Conservation (phyloP, 2,888 invertebrate species). For the Cyrtodaria siliqua region DNA sequence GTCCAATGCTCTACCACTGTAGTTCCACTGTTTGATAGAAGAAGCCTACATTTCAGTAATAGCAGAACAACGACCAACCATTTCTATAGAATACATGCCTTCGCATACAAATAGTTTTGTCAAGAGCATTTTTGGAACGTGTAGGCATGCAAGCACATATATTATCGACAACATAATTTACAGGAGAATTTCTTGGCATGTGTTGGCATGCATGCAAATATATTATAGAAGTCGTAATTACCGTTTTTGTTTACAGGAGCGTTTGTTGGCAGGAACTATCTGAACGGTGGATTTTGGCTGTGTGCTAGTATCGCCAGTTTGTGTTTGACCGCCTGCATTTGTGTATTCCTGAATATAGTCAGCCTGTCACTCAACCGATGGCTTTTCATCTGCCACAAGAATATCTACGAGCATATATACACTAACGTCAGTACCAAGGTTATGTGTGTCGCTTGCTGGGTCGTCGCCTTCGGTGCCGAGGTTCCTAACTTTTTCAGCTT, state of each 20-base stretch:
- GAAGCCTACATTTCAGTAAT: no score
- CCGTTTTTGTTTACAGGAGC: constrained; percentile 43
- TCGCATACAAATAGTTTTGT: no score
- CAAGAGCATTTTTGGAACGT: no score
- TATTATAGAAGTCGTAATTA: no score
- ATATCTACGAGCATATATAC: constrained; percentile 70
- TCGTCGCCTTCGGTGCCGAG: constrained; percentile 74
- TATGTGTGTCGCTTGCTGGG: constrained; percentile 75
- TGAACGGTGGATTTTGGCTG: constrained; percentile 48
- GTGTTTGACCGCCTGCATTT: constrained; percentile 81
- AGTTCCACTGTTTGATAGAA: no score
- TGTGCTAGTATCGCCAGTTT: constrained; percentile 76
- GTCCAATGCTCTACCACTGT: no score
- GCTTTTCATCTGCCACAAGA: constrained; percentile 71
- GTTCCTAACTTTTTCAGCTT: constrained; percentile 79
- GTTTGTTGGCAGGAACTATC: constrained; percentile 21
- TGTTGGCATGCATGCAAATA: no score
- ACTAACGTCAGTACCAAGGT: constrained; percentile 56
- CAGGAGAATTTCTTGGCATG: no score
- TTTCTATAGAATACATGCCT: no score
- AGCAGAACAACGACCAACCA: no score
- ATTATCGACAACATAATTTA: no score
- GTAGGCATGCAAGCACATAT: no score
- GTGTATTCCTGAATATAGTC: constrained; percentile 77
- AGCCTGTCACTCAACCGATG: constrained; percentile 78